Evolutionary conservation across 37 sponge, comb jelly and placozoan species (phyloP).

Genomic region (Theonella swinhoei): DNA sequence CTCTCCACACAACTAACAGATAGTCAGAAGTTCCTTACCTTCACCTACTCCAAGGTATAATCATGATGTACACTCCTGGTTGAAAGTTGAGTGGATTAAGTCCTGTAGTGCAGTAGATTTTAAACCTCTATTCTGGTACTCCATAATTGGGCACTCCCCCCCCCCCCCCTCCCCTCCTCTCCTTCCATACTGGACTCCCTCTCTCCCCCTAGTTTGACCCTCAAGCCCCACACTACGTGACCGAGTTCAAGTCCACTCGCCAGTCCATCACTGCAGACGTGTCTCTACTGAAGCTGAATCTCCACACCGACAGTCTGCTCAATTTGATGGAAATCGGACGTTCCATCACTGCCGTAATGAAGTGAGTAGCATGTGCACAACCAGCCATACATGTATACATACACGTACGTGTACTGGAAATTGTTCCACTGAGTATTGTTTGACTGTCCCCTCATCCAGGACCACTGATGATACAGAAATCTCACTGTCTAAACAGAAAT

Average conservation of each 20-base stretch:
- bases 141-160: too few relatives aligned
- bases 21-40: not conserved
- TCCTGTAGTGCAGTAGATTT: too few relatives aligned
- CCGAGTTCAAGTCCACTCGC: conserved; percentile 21
- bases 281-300: conserved; percentile 26
- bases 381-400: not conserved
- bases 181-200: too few relatives aligned
- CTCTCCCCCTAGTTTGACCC: conserved; percentile 38
- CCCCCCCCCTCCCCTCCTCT: too few relatives aligned
- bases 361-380: conserved; percentile 6
- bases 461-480: too few relatives aligned
- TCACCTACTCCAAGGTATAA: not conserved
- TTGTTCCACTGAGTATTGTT: too few relatives aligned
- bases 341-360: conserved; percentile 9
- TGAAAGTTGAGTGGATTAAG: not conserved
- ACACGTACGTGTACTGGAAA: too few relatives aligned
- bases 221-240: conserved; percentile 30
- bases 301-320: conserved; percentile 33
- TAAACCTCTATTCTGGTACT: too few relatives aligned
- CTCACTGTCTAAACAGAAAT: too few relatives aligned
- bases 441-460: too few relatives aligned
- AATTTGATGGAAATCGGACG: conserved; percentile 33
- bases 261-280: conserved; percentile 37
- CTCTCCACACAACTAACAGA: not conserved
- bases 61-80: not conserved